Evolutionary conservation across 92 coral and sea anemone genomes (phyloP), one percentile per base, ranked within the genome.

Genomic region (Diadumene lineata): DNA sequence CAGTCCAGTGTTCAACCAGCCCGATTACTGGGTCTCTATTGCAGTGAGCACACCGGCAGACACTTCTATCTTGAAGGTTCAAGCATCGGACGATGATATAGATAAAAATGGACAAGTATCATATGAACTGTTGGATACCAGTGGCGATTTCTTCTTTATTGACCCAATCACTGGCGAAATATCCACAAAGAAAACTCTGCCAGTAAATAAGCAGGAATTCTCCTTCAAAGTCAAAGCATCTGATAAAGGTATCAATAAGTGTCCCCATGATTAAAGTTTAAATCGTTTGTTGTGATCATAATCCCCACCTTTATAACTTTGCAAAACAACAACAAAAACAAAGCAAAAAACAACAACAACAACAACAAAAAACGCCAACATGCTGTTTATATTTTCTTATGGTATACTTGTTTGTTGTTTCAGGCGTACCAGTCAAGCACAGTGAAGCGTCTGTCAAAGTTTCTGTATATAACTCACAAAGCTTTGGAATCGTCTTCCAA

Each of bases 1-100:
- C 56, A 61, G 69, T 19, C 97, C 97, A 25, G 89, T 78, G 64
- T 88, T 91, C 72, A 48, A 63, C 10, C 97, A 91, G 77, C 61
- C 81, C n/a, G 67, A 86, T 34, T 91, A 91, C 66, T 85, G 92
- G 93, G 85, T 72, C 31, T 73, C 90, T 38, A 79, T 82, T 43
- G 64, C 88, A 3, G 66, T 80, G 28, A 31, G 30, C 19, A 86
- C 88, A 21, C 63, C 84, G 8, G 17, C 66, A 69, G 84, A 78
- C 34, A 78, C 92, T 29, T 75, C 81, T 72, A 73, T 91, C 53
- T 60, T 87, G 6, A 70, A 77, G 38, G 89, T 91, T 28, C 43
- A 56, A 34, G 93, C 90, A 23, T 23, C 79, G 21, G 97, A 91
- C 70, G 23, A 70, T 79, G 97, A 91, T 53, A 55, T 29, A 15